A percentile compares a stretch with the other conserved stretches of the same genome.
Evolutionary conservation across 2,888 invertebrate species (phyloP).

Genomic region (Macrosiphum euphorbiae): DNA sequence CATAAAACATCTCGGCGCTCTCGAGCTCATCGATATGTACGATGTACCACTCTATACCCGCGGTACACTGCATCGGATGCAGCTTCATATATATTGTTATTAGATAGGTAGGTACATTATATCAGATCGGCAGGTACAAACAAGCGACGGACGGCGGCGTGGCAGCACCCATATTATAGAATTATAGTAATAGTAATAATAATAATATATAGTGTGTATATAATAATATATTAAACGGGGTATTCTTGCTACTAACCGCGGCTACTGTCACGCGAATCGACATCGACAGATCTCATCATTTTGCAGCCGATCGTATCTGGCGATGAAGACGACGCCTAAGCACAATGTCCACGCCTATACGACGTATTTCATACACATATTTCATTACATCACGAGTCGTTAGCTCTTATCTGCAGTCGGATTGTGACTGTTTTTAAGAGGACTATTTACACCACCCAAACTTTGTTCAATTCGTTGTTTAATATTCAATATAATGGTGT

Average conservation of each 20-base stretch:
- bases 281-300: neutral
- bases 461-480: no score
- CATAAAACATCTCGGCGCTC: neutral
- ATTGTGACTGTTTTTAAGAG: no score
- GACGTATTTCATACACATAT: no score
- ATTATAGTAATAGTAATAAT: neutral
- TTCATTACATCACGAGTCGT: no score
- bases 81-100: neutral
- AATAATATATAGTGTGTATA: neutral
- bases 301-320: conserved; percentile 37
- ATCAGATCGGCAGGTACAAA: conserved; percentile 48
- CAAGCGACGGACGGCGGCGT: neutral
- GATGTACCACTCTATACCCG: no score
- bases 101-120: neutral
- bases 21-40: neutral
- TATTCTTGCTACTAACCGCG: conserved; percentile 20
- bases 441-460: no score
- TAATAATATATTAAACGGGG: neutral
- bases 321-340: neutral
- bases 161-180: neutral
- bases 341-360: conserved; percentile 23
- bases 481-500: no score
- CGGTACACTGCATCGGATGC: neutral
- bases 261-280: conserved; percentile 51
- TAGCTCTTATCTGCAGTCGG: no score